phyloP scores from a whole-genome alignment of 2,888 invertebrate genomes.

The Maniola hyperantus region DNA sequence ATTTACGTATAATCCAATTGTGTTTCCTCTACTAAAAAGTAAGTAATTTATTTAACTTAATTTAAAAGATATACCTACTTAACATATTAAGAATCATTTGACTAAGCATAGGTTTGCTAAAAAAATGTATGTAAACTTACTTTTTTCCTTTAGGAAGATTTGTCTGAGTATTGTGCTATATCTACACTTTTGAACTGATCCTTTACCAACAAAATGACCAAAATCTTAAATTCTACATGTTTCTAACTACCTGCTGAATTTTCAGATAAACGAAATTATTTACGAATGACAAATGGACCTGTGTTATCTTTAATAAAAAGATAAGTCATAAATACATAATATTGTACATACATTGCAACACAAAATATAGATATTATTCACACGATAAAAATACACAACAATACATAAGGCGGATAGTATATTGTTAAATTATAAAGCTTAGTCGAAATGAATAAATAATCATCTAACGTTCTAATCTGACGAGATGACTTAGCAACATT shows the following conservation, averaged over 20 bases:
- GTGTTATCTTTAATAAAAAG: background rate
- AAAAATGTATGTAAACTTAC: background rate
- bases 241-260: background rate
- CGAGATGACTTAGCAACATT: too few species aligned
- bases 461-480: too few species aligned
- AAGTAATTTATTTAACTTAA: background rate
- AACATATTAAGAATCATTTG: background rate
- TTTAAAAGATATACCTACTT: background rate
- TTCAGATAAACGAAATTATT: background rate
- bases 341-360: too few species aligned
- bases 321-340: too few species aligned
- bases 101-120: background rate
- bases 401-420: background rate
- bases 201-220: background rate
- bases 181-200: background rate
- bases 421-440: background rate
- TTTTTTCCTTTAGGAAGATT: slow-evolving; percentile 2
- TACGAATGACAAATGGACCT: background rate
- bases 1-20: background rate
- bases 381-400: background rate
- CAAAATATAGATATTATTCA: background rate
- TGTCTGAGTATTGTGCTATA: background rate
- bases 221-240: background rate
- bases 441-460: too few species aligned
- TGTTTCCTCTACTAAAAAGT: background rate